Conservation (phyloP, 2,113 vertebrate species). For the Mystacornis crossleyi region DNA sequence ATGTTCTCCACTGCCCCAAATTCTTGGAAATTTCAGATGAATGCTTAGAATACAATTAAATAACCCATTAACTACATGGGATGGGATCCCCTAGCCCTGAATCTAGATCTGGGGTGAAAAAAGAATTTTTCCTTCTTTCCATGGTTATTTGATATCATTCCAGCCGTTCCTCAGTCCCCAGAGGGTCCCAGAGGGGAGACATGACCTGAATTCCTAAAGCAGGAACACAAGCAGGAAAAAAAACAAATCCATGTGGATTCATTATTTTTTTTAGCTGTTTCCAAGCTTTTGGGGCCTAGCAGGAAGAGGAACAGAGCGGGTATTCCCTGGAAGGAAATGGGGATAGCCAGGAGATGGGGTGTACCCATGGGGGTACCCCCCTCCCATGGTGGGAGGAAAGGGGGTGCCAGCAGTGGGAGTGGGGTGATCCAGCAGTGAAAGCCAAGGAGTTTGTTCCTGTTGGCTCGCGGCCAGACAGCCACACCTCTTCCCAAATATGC, state of each 20-base stretch:
- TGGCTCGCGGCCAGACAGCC: neutral
- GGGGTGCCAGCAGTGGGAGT: neutral
- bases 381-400: no score
- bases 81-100: neutral
- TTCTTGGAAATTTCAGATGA: neutral
- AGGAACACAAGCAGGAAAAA: neutral
- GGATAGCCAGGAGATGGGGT: neutral
- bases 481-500: neutral
- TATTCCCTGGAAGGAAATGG: neutral
- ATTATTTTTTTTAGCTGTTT: neutral
- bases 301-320: neutral
- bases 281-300: neutral
- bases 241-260: neutral
- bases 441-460: neutral
- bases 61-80: neutral
- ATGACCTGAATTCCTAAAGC: conserved; percentile 25
- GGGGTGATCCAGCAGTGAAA: neutral
- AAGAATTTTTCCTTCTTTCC: neutral
- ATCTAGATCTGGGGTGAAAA: neutral
- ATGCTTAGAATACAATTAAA: neutral
- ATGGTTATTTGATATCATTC: neutral
- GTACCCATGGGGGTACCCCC: no score
- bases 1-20: neutral
- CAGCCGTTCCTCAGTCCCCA: neutral
- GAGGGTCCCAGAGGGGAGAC: neutral